Evolutionary conservation across 2,888 invertebrate genomes (phyloP), one percentile per base, ranked within the genome.

Genomic region (Tiliacea aurago): DNA sequence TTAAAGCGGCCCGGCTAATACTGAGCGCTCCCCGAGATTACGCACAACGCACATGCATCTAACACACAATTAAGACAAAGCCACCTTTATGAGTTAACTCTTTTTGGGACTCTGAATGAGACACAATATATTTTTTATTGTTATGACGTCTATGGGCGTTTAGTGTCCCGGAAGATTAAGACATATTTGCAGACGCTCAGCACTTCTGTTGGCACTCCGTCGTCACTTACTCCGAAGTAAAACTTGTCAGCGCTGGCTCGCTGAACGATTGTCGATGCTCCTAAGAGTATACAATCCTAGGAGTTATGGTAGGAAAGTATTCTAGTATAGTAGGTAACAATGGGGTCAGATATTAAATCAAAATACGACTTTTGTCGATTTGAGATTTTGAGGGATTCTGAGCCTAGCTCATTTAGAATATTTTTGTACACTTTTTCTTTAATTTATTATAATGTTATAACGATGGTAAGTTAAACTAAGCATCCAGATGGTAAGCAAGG

Each of bases 341-440:
- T 43, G 55, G 45, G 33, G 41, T 51, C 43, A 41, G 76, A 76
- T 69, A 62, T 45, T 53, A 63, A 37, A 65, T 59, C 33, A n/a
- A 63, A 62, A 70, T 80, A 37, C 23, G 73, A 65, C 66, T 71
- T 62, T 77, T 71, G 73, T 84, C 73, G 53, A 47, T 59, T 55
- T 64, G 18, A 47, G 45, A 70, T 64, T 73, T 61, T 66, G 23
- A 56, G 18, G 70, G 41, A 71, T 62, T 70, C n/a, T 53, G 86
- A 83, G 81, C 84, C 6, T 66, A 73, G 84, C 84, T 84, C 84
- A 53, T 28, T 41, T 76, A 66, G 5, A 73, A 77, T 81, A 83
- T 76, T 78, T 85, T 83, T 83, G 61, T 80, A 83, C 70, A 72
- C 10, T 58, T 73, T 55, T 75, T 70, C 59, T 63, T 76, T 84